Conservation (phyloP, 1,140 invertebrate genomes). For the Drosophila kepulauana region DNA sequence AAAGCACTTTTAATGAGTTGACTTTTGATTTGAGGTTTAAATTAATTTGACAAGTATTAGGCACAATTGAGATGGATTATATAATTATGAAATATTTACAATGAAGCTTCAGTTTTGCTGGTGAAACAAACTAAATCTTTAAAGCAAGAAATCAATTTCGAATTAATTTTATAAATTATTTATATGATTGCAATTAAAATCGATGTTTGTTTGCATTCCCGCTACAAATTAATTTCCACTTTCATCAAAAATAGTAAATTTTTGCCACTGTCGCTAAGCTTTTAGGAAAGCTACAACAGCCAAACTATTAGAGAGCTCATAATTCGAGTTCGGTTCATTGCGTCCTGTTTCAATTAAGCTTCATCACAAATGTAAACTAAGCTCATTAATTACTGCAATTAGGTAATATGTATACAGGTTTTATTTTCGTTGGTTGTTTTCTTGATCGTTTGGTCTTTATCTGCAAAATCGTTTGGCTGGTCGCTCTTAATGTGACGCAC, state of each 20-base stretch:
- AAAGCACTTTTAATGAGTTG: background rate
- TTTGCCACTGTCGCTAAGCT: too few species aligned
- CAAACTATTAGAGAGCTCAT: slow-evolving; percentile 51
- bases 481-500: slow-evolving; percentile 53
- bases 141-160: too few species aligned
- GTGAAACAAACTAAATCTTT: too few species aligned
- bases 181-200: too few species aligned
- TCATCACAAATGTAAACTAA: slow-evolving; percentile 63
- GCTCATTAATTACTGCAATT: slow-evolving; percentile 80
- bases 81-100: too few species aligned
- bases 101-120: too few species aligned
- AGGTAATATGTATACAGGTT: slow-evolving; percentile 52
- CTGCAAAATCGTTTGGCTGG: slow-evolving; percentile 46
- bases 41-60: background rate
- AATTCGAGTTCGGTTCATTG: slow-evolving; percentile 9
- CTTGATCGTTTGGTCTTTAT: slow-evolving; percentile 58
- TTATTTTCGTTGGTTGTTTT: slow-evolving; percentile 12
- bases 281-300: too few species aligned
- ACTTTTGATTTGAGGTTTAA: background rate
- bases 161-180: too few species aligned
- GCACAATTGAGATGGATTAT: background rate
- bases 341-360: slow-evolving; percentile 16
- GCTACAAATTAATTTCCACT: too few species aligned
- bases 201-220: too few species aligned
- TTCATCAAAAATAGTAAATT: too few species aligned